Percentiles rank a stretch among this genome's conserved stretches.
These are phyloP conservation scores for Andrena bicolor DNA, from an alignment of 2,888 invertebrate genomes.

Conservation along the genomic window DNA sequence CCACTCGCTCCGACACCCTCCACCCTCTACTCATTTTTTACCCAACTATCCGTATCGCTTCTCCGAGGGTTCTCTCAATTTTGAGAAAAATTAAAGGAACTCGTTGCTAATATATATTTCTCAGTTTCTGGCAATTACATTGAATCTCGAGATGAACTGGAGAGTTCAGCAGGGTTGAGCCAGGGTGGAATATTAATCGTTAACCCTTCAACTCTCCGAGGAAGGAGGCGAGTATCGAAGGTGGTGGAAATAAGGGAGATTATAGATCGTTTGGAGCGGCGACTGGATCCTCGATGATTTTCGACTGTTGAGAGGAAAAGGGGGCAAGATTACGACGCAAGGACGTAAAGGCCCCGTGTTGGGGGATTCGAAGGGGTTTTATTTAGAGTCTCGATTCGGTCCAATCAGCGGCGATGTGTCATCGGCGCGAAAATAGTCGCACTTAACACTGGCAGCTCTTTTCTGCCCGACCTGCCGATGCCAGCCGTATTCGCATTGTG, in stretches of 20 bases:
- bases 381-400: slow-evolving; percentile 67
- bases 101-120: neutral
- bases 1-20: neutral
- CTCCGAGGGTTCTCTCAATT: neutral
- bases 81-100: neutral
- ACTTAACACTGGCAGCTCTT: slow-evolving; percentile 78
- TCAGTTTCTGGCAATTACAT: neutral
- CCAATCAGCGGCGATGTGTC: slow-evolving; percentile 80
- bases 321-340: slow-evolving; percentile 12
- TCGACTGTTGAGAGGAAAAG: neutral
- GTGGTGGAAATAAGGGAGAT: too few species aligned
- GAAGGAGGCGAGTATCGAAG: too few species aligned
- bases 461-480: slow-evolving; percentile 78
- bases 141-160: too few species aligned
- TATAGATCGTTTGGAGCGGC: neutral
- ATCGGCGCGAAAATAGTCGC: slow-evolving; percentile 80
- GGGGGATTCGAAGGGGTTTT: slow-evolving; percentile 54
- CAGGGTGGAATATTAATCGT: too few species aligned
- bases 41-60: neutral
- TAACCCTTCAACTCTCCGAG: too few species aligned
- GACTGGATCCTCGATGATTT: neutral
- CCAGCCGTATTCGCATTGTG: slow-evolving; percentile 71
- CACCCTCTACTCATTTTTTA: neutral
- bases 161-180: neutral
- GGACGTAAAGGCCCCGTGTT: slow-evolving; percentile 13